Evolutionary conservation across 2,797 vertebrate species (phyloP).

Genomic region (Philypnodon macrostomus): DNA sequence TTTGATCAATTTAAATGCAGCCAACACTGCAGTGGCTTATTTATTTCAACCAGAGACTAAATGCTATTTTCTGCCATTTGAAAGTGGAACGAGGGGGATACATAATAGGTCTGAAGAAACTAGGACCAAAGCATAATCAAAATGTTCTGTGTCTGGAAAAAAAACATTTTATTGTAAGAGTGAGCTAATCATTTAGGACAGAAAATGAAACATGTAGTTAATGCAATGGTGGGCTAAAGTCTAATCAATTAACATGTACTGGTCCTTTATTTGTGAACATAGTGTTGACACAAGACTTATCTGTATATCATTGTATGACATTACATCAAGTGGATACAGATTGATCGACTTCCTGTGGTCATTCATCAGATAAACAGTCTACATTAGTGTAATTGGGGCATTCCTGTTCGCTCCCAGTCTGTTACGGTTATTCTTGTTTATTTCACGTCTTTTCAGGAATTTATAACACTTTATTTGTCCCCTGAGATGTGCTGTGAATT

Average conservation of each 20-base stretch:
- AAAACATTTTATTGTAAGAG: background rate
- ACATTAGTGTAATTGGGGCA: background rate
- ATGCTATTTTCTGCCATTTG: constrained; percentile 16
- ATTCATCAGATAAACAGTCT: constrained; percentile 1
- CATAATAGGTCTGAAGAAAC: constrained; percentile 12
- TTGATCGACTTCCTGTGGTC: background rate
- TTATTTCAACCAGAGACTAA: constrained; percentile 2
- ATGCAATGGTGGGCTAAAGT: too few species aligned
- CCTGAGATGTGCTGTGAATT: constrained; percentile 1
- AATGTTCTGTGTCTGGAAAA: too few species aligned
- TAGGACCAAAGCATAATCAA: constrained; percentile 7
- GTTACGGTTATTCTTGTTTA: constrained; percentile 1
- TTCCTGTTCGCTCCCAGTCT: background rate
- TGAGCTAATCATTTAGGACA: background rate
- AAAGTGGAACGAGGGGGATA: constrained; percentile 26
- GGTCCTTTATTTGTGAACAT: too few species aligned
- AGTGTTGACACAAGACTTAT: too few species aligned
- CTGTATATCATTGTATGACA: too few species aligned
- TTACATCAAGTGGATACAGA: too few species aligned
- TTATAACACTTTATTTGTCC: constrained; percentile 6
- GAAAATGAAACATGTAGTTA: too few species aligned
- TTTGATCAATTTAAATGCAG: constrained; percentile 14
- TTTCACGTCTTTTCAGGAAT: constrained; percentile 1
- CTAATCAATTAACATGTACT: too few species aligned
- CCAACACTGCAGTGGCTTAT: constrained; percentile 1